Conservation (phyloP, 1,140 invertebrate genomes). For the Drosophila aff. region DNA sequence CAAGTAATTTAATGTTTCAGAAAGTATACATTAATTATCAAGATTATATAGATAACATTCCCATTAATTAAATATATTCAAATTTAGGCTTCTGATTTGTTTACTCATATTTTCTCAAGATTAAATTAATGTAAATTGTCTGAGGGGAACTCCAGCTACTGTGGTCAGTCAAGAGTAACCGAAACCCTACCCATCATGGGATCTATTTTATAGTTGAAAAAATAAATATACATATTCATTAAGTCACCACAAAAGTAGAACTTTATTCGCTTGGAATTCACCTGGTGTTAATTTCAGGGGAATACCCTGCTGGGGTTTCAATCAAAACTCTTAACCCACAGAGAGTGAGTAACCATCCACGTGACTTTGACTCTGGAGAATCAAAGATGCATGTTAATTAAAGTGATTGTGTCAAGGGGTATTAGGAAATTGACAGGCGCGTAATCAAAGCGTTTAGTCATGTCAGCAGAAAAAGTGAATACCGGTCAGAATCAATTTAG, state of each 20-base stretch:
- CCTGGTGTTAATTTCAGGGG: constrained; percentile 9
- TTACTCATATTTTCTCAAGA: constrained; percentile 27
- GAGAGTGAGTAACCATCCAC: constrained; percentile 38
- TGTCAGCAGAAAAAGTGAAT: constrained; percentile 27
- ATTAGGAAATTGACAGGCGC: constrained; percentile 32
- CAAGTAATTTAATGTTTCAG: background rate
- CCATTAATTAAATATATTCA: too few species aligned
- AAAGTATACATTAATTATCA: background rate
- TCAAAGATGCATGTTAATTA: constrained; percentile 54
- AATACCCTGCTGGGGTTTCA: constrained; percentile 34
- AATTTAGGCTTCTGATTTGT: background rate
- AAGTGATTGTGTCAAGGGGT: constrained; percentile 46
- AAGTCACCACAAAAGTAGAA: constrained; percentile 23
- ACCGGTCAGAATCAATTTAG: constrained; percentile 19
- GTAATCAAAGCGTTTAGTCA: constrained; percentile 47
- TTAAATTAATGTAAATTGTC: constrained; percentile 25
- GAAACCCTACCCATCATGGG: background rate
- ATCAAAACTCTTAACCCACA: constrained; percentile 9
- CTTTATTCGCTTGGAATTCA: background rate
- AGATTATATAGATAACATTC: background rate
- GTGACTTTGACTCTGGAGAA: constrained; percentile 33
- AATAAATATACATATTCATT: constrained; percentile 35
- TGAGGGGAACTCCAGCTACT: background rate
- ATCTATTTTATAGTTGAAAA: constrained; percentile 7
- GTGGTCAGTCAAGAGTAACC: constrained; percentile 30